These are phyloP conservation scores for Eurytoma californica DNA, from an alignment of 2,888 invertebrate genomes.

Conservation along the genomic window DNA sequence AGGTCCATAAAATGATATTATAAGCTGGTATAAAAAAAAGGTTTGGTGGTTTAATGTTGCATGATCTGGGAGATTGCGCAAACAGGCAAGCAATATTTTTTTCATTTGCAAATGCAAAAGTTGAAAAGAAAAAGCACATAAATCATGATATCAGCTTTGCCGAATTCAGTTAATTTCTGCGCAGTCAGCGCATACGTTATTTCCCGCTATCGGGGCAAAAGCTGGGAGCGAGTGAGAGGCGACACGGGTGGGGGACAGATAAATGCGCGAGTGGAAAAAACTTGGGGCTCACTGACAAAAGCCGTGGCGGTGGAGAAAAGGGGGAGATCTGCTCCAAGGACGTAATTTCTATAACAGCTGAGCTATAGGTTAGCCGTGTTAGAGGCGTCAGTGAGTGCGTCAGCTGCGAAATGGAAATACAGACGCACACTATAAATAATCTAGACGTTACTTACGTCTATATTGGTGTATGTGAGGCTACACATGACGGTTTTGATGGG, in stretches of 20 bases:
- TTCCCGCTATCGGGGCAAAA: constrained; percentile 11
- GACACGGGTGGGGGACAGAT: background rate
- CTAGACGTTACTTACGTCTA: background rate
- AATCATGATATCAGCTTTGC: constrained; percentile 43
- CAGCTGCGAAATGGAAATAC: constrained; percentile 41
- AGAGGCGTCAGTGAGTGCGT: constrained; percentile 42
- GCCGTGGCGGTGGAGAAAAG: background rate
- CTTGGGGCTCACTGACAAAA: constrained; percentile 2
- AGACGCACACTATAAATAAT: background rate
- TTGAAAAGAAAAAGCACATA: constrained; percentile 33
- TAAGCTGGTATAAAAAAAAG: no score
- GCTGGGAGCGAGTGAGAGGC: background rate
- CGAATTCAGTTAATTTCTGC: constrained; percentile 52
- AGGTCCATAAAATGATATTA: no score
- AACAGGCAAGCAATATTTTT: no score
- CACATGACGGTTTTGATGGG: background rate
- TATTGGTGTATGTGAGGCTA: constrained; percentile 22
- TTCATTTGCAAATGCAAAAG: constrained; percentile 13
- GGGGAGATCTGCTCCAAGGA: background rate
- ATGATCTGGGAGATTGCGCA: no score
- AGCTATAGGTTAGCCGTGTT: background rate
- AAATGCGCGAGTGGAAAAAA: constrained; percentile 24
- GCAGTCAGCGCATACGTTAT: constrained; percentile 48
- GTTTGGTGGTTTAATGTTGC: no score
- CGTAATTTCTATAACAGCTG: constrained; percentile 41